phyloP scores from a whole-genome alignment of 1,140 invertebrate genomes.

The Lepidostoma basale region DNA sequence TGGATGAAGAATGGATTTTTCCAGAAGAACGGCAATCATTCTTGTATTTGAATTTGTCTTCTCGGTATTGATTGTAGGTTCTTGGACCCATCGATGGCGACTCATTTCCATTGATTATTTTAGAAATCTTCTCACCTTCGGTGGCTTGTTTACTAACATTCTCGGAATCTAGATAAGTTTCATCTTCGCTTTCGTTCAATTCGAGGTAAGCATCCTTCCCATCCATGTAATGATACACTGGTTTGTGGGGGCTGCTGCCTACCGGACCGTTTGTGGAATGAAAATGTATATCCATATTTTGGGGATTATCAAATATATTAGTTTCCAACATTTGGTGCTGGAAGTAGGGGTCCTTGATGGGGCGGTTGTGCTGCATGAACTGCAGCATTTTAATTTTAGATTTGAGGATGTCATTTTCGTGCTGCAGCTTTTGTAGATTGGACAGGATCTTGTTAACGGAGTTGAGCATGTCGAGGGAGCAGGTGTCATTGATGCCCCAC shows the following conservation, averaged over 20 bases:
- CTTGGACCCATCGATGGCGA: not conserved
- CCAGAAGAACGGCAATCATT: not conserved
- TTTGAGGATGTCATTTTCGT: constrained; percentile 56
- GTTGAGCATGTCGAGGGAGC: constrained; percentile 50
- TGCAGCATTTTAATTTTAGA: constrained; percentile 39
- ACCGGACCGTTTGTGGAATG: too few relatives aligned
- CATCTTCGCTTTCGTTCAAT: constrained; percentile 20
- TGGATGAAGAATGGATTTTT: not conserved
- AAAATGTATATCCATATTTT: constrained; percentile 14
- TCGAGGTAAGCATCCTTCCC: constrained; percentile 8
- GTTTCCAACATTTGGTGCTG: constrained; percentile 15
- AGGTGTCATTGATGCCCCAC: constrained; percentile 59
- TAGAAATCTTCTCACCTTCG: not conserved
- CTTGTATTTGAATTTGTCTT: not conserved
- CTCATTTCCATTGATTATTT: too few relatives aligned
- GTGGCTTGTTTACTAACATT: constrained; percentile 3
- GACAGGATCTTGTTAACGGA: constrained; percentile 58
- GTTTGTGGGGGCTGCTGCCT: too few relatives aligned
- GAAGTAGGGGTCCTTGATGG: not conserved
- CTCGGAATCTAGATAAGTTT: not conserved
- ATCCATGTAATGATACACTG: too few relatives aligned
- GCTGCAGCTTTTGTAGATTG: constrained; percentile 58
- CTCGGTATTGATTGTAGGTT: not conserved
- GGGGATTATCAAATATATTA: not conserved
- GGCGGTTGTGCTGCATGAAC: constrained; percentile 7